Base-by-base conservation (phyloP, 2,113 vertebrate species). In the Diphyllodes magnificus region DNA sequence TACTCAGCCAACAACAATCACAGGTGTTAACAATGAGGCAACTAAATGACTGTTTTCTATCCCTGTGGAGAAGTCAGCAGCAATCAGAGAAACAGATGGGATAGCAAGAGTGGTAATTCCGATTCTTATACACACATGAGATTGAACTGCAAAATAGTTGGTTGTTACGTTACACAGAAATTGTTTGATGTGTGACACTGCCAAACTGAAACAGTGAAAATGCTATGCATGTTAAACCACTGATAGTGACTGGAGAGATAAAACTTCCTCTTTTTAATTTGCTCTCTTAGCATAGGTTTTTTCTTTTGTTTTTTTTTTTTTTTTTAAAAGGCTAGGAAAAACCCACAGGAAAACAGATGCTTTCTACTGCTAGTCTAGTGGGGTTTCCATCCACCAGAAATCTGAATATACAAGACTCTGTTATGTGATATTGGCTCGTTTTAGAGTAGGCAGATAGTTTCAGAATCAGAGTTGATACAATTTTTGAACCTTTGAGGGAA, bases 1-100 rank as follows among this genome's bases (percentile, higher is more conserved):
- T 56, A 57, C 59, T 89, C 44, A 77, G 65, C 9, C 50, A 66
- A 61, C 1, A 15, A n/a, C 82, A 86, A 71, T 57, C 70, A 60
- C 77, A 93, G 66, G 78, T 90, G 49, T 45, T 72, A 88, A 72
- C 44, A 85, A 60, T 39, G 57, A 91, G 68, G 50, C 35, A 88
- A 63, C 40, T 72, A 68, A 92, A 90, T 86, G 39, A 51, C 75
- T 85, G 31, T 45, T 86, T 88, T 95, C 50, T 70, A 10, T 79
- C 64, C 72, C 56, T 72, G 45, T 66, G 75, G 86, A 94, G 82
- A 93, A 91, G 25, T 15, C 65, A 85, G 75, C 37, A 92, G 79
- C 53, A 88, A 60, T 75, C 64, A 76, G 50, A 71, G 81, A 96
- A 96, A 82, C 57, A 91, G 79, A 86, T 88, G 79, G 84, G 24